A percentile compares a stretch with the other conserved stretches of the same genome.
Evolutionary conservation across 53 echinoderm and acorn worm species (phyloP).

Genomic region (Luidia sarsii): DNA sequence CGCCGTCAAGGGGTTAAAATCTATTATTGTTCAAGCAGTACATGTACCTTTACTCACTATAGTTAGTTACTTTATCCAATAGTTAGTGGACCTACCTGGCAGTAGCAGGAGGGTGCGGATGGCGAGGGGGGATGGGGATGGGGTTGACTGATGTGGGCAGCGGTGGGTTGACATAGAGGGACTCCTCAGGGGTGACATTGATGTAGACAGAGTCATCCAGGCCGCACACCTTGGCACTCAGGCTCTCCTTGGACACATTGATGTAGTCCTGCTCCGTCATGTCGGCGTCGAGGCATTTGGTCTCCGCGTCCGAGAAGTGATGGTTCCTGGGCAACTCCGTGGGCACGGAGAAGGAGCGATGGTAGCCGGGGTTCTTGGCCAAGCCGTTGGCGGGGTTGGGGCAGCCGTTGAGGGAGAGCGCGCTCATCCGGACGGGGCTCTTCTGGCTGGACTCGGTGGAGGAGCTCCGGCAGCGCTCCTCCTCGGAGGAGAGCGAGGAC

Average conservation of each 20-base stretch:
- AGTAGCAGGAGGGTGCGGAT: background rate
- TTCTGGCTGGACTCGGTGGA: conserved; percentile 29
- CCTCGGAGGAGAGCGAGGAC: conserved; percentile 46
- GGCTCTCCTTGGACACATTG: conserved; percentile 26
- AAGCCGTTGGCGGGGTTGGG: background rate
- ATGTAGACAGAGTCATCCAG: conserved; percentile 20
- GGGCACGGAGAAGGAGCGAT: conserved; percentile 40
- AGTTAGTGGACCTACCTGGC: conserved; percentile 28
- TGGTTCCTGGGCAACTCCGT: conserved; percentile 34
- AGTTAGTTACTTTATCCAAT: too few species aligned
- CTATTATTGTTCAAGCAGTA: too few species aligned
- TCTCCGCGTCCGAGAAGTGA: background rate
- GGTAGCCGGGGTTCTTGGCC: background rate
- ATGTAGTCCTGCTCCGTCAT: conserved; percentile 22
- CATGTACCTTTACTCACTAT: too few species aligned
- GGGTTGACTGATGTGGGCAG: conserved; percentile 14
- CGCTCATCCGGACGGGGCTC: conserved; percentile 30
- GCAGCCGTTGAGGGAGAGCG: conserved; percentile 23
- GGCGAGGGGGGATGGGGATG: conserved; percentile 22
- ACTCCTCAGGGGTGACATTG: conserved; percentile 12
- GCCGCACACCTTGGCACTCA: background rate
- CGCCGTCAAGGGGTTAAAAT: too few species aligned
- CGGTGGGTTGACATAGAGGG: conserved; percentile 31
- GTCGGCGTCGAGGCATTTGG: background rate
- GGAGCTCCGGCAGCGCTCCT: conserved; percentile 29